Evolutionary conservation across 2,797 vertebrate genomes (phyloP), one percentile per base, ranked within the genome.

Genomic region (Philypnodon macrostomus): DNA sequence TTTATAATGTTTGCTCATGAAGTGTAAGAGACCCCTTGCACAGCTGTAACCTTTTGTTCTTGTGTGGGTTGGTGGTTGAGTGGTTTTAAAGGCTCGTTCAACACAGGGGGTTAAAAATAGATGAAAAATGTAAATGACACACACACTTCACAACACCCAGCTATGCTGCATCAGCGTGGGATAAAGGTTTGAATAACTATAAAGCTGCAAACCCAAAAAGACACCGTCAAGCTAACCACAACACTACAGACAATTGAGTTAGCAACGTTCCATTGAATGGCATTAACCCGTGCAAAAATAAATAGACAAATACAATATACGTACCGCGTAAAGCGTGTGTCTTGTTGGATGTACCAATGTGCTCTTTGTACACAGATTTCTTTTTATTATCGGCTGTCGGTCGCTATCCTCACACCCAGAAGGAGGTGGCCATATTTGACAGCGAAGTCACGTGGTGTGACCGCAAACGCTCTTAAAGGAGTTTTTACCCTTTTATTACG

Each of bases 371-470:
- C 14, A 48, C 30, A 52, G 55, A 67, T 37, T 32, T 59, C 12
- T 49, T 38, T 41, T 34, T 70, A 67, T 78, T 73, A 67, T 85
- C 79, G 80, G 66, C 68, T 74, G n/a, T 3, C 21, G 6, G 73
- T 73, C 68, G 58, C 42, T 67, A 16, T 51, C 51, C 56, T 82
- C 76, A 77, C 60, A 73, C 61, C 58, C 70, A 73, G 72, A 33
- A 71, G 80, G 78, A 85, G 58, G 85, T 64, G 59, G 88, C 88
- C 88, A 89, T 90, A 19, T 83, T 86, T 87, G 80, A 88, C 81
- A 87, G 78, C 65, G 1, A 2, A 8, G 50, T 89, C 92, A 91
- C 90, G 83, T 92, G 90, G 57, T 24, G 0, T 29, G 6, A 1
- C 7, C 7, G 5, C 19, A 49, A 32, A 4, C 4, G 38, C 17